Base-by-base conservation (phyloP, 2,797 vertebrate genomes). In the Melopsittacus undulatus region DNA sequence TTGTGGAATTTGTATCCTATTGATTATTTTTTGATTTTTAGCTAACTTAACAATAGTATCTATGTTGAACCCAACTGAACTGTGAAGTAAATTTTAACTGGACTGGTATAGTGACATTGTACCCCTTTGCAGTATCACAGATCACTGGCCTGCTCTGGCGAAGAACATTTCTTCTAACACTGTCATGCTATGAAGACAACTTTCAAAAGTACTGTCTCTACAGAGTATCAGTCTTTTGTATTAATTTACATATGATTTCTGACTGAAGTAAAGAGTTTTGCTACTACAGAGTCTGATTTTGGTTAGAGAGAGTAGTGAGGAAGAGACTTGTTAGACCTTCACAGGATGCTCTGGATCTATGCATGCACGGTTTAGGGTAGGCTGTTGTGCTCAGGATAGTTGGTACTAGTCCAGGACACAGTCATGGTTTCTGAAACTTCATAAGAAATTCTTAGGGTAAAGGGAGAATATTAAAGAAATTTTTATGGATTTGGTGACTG, bases 31-130 rank as follows among this genome's bases (percentile, higher is more conserved):
- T 84, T 56, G 5, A 26, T 64, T 94, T 95, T 90, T 78, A 94
- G 10, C 26, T 83, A 90, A 86, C 15, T 91, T 94, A 72, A n/a
- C 26, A 81, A 32, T 67, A 70, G 30, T 66, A 68, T 70, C 59
- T 91, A 13, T 83, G 54, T 87, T 90, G 94, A 92, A 95, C 49
- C 22, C 57, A 96, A 19, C 21, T 57, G 92, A 91, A 74, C 61
- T 92, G 70, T 62, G 88, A 72, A 82, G 72, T 67, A 87, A 38
- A 87, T 66, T 78, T 94, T 72, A 83, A 91, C 87, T 80, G 27
- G 77, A 26, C 24, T 82, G 70, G 48, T 74, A 43, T 29, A 14
- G 22, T 66, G 83, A 15, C 32, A 42, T 69, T 30, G n/a, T 42
- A 84, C 90, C 64, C 88, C 51, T 90, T 96, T 87, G 45, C 32